Base-by-base conservation (phyloP, 1,140 invertebrate species). In the Saxidomus purpurata region DNA sequence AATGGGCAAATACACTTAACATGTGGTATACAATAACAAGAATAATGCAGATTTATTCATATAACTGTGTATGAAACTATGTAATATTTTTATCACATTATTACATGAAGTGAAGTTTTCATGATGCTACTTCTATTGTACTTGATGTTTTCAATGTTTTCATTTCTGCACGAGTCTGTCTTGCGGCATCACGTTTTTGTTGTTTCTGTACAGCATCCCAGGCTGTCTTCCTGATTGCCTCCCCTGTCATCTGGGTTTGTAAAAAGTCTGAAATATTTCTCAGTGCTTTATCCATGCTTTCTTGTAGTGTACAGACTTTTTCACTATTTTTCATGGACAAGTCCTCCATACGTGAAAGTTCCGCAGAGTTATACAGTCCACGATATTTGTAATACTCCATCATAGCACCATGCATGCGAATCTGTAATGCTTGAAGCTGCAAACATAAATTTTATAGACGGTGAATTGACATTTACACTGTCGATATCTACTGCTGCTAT, bases 401-500 rank as follows among this genome's bases (percentile, higher is more conserved):
- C 80, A 94, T 91, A 17, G 93, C 93, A 36, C 85, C 86, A 80
- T 95, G 93, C 89, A 95, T 92, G 49, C 91, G 89, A 49, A 84
- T 90, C 87, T 95, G 94, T 38, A 94, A 85, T 43, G 91, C 88
- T 63, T 92, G 90, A 15, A 94, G 82, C 94, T 94, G 92, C 8
- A 85, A n/a, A 38, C 17, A 76, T 22, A 89, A 49, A 13, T n/a
- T n/a, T n/a, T n/a, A n/a, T n/a, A n/a, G n/a, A n/a, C n/a, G n/a
- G n/a, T n/a, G n/a, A n/a, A n/a, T n/a, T n/a, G n/a, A n/a, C n/a
- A n/a, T n/a, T n/a, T n/a, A n/a, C n/a, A n/a, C n/a, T n/a, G n/a
- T n/a, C n/a, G n/a, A n/a, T n/a, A n/a, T n/a, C n/a, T n/a, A n/a
- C n/a, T n/a, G n/a, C n/a, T n/a, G n/a, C n/a, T n/a, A n/a, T n/a